Evolutionary conservation across 2,113 vertebrate species (phyloP).

Genomic region (Misgurnus mizolepis): DNA sequence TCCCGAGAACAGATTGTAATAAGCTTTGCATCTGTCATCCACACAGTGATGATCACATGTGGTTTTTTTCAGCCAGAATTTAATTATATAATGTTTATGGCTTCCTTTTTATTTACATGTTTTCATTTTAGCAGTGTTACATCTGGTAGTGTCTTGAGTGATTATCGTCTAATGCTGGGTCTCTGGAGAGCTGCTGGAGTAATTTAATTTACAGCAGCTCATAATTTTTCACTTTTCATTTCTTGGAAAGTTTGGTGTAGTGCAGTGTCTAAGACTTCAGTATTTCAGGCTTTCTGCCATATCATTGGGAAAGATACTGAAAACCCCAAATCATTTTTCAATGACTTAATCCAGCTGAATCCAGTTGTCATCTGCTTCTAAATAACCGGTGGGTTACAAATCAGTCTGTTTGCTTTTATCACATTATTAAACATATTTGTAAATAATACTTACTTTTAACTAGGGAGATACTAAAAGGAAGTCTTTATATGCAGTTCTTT

Average conservation of each 20-base stretch:
- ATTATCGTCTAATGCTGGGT: constrained; percentile 2
- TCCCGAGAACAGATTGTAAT: constrained; percentile 42
- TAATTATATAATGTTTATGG: constrained; percentile 6
- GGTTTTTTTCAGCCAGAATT: background rate
- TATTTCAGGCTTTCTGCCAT: constrained; percentile 7
- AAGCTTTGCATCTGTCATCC: constrained; percentile 25
- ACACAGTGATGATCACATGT: constrained; percentile 21
- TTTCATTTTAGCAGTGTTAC: constrained; percentile 18
- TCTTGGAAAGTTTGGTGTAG: constrained; percentile 9
- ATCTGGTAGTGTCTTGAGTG: background rate
- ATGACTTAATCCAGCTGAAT: constrained; percentile 1
- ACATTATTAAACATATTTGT: too few relatives aligned
- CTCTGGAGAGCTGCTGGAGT: constrained; percentile 5
- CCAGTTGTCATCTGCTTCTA: constrained; percentile 11
- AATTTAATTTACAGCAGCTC: background rate
- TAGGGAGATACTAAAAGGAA: background rate
- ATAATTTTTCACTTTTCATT: background rate
- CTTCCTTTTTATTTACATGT: background rate
- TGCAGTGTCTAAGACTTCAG: background rate
- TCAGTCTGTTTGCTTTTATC: background rate
- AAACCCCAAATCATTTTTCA: background rate
- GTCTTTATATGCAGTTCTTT: background rate
- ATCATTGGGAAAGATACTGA: constrained; percentile 20
- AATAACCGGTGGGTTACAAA: background rate
- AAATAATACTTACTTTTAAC: too few relatives aligned